Base-by-base conservation (phyloP, 2,888 invertebrate species). In the Drosophila merina region DNA sequence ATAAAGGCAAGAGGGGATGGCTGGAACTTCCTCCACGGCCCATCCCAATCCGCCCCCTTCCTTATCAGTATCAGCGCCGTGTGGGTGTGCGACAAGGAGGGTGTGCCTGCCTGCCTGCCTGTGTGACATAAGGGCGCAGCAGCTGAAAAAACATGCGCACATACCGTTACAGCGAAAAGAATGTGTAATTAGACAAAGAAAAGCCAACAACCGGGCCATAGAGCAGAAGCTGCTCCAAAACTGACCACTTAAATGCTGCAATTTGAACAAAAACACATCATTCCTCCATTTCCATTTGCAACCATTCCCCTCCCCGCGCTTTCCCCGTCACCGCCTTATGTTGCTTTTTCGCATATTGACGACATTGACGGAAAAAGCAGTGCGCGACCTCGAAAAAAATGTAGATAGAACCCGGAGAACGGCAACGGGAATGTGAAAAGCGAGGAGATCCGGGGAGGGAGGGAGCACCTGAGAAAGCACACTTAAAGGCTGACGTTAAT, bases 401-500 rank as follows among this genome's bases (percentile, higher is more conserved):
- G 51, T 64, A 71, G 63, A 64, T 71, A 64, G 69, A 74, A 67
- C 74, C 42, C 73, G 47, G 55, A 55, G 76, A 59, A 59, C 68
- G 72, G 33, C 52, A 57, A 63, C 63, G 58, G 67, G 66, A 74
- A 20, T 2, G 20, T 20, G 20, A 20, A 64, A 63, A 31, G 64
- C 57, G 57, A 42, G 20, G 20, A 2, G 20, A 20, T 20, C 20
- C 1, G 20, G 20, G 20, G 2, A 26, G 51, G 49, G 49, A 56
- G 20, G 52, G 50, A 83, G 75, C 79, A 72, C 75, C 75, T 83
- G 76, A 63, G 72, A 84, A 77, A 76, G 75, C 74, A 79, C 75
- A 76, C 77, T 82, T 73, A 72, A 79, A 81, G 76, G 76, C 76
- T 81, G 76, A 74, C 81, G 70, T 76, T 79, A 76, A 76, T 73